phyloP scores from a whole-genome alignment of 1,140 invertebrate species.

The Muscidifurax raptorellus region DNA sequence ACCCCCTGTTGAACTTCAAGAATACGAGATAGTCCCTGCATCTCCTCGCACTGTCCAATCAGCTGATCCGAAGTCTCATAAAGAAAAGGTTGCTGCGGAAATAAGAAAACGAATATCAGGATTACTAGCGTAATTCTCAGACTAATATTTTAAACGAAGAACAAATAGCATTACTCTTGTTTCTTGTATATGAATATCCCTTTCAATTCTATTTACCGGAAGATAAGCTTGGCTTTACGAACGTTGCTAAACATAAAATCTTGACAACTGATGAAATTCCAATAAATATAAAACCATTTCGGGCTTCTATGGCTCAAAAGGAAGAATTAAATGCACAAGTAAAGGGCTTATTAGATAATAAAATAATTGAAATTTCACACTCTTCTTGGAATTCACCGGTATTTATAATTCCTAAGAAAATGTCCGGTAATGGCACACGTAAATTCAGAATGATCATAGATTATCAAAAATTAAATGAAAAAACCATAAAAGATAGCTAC shows the following conservation, averaged over 20 bases:
- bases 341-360: conserved; percentile 52
- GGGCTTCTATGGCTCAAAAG: neutral
- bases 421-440: conserved; percentile 59
- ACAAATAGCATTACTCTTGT: neutral
- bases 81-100: neutral
- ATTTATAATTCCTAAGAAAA: conserved; percentile 67
- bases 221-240: neutral
- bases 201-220: neutral
- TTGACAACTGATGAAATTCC: neutral
- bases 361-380: conserved; percentile 62
- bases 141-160: neutral
- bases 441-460: conserved; percentile 58
- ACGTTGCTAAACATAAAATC: neutral
- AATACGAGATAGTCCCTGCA: neutral
- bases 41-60: neutral
- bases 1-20: neutral
- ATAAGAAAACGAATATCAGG: neutral
- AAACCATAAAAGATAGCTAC: conserved; percentile 50
- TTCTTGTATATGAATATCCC: neutral
- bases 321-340: conserved; percentile 32
- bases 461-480: conserved; percentile 55
- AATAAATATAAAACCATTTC: neutral
- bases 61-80: neutral
- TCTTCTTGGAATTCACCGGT: conserved; percentile 64
- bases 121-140: too few species aligned